Base-by-base conservation (phyloP, 2,113 vertebrate genomes). In the Dipodomys spectabilis region DNA sequence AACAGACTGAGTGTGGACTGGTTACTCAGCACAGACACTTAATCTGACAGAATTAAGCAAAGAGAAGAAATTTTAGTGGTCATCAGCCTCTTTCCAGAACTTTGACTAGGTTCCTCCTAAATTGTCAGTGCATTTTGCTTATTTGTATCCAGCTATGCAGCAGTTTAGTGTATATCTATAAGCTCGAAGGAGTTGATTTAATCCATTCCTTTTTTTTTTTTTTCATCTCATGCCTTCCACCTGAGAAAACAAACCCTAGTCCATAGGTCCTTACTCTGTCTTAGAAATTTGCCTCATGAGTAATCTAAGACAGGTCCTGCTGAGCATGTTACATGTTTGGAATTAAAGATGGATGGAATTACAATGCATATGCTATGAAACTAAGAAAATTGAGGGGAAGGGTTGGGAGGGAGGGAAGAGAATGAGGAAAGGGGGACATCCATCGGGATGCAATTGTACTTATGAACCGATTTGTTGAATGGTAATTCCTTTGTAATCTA, bases 321-420 rank as follows among this genome's bases (percentile, higher is more conserved):
- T 94, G 89, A 92, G 49, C 13, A 78, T 94, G 93, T 97, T 96
- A 95, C 32, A 71, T 83, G 53, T 93, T 98, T 96, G 95, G 93
- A 97, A 82, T 97, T 97, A 49, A 49, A 49, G 49, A 49, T 49
- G 49, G 49, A 49, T 49, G 49, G 49, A 49, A 49, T 49, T 49
- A 49, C 49, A 49, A 49, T 49, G 49, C 49, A 49, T 49, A 49
- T 49, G 9, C 49, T 49, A 49, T 49, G 49, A 49, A 49, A 49
- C 49, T 49, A 49, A 49, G 49, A 49, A 49, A 49, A 49, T 49
- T 49, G 49, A 49, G 49, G 49, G 49, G 49, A 49, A 12, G 49
- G 49, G 49, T 49, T 49, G 49, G 8, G 12, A 49, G 49, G 49
- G 49, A 49, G 8, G 49, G 49, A 49, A 12, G 49, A 12, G 49